These are phyloP conservation scores for Leiothrix lutea DNA, from an alignment of 2,113 vertebrate species.

Conservation along the genomic window DNA sequence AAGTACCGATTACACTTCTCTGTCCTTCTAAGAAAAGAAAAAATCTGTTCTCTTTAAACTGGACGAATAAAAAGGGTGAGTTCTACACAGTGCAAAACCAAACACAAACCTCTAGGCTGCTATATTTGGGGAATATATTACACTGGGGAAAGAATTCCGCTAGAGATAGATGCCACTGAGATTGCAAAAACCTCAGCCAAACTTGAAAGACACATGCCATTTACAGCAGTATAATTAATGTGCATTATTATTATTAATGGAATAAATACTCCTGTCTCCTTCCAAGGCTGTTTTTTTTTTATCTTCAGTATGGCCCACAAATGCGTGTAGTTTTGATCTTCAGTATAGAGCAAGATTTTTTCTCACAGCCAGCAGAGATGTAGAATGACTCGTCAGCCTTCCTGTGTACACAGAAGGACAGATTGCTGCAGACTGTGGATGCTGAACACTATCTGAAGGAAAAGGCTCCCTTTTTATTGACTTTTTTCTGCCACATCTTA, in stretches of 20 bases:
- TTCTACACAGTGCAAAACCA: neutral
- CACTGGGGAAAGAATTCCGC: neutral
- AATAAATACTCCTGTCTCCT: neutral
- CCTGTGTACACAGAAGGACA: neutral
- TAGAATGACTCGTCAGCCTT: neutral
- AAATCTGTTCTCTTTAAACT: neutral
- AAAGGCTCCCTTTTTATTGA: neutral
- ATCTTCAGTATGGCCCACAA: neutral
- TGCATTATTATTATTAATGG: neutral
- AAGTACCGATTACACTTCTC: neutral
- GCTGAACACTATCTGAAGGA: neutral
- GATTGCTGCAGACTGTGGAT: neutral
- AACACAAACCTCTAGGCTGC: neutral
- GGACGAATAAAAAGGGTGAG: neutral
- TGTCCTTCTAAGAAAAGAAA: neutral
- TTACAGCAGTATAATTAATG: neutral
- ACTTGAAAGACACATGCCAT: neutral
- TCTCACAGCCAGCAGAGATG: neutral
- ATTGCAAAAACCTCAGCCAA: neutral
- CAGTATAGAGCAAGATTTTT: neutral
- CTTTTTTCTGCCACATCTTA: neutral
- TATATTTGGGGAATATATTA: neutral
- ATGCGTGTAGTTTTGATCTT: neutral
- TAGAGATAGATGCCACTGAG: neutral
- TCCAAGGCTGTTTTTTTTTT: neutral